Evolutionary conservation across 2,113 vertebrate species (phyloP).

Genomic region (Xiphophorus couchianus): DNA sequence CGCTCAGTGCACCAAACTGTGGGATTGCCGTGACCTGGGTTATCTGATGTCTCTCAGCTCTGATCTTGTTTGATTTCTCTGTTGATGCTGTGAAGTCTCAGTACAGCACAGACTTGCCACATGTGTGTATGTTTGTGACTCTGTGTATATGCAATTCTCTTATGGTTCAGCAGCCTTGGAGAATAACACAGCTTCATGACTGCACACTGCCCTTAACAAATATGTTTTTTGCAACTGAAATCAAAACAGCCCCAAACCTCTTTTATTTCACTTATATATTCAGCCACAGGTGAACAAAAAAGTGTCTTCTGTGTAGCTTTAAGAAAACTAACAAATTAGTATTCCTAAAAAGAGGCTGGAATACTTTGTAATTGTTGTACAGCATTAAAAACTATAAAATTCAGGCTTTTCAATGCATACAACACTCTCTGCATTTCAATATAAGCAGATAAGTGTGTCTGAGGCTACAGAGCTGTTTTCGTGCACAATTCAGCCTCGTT

Average conservation of each 20-base stretch:
- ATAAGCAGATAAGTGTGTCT: constrained; percentile 8
- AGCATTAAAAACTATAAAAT: constrained; percentile 9
- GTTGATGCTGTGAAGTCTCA: constrained; percentile 68
- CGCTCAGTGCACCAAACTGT: constrained; percentile 56
- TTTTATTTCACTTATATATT: constrained; percentile 53
- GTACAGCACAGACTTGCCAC: constrained; percentile 27
- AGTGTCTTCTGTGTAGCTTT: too few relatives aligned
- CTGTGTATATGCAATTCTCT: constrained; percentile 41
- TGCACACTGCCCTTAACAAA: constrained; percentile 69
- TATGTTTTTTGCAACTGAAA: constrained; percentile 66
- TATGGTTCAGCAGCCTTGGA: constrained; percentile 62
- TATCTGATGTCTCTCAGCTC: constrained; percentile 64
- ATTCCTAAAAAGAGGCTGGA: neutral
- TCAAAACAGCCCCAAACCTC: constrained; percentile 67
- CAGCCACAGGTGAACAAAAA: constrained; percentile 49
- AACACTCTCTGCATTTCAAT: neutral
- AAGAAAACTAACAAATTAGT: neutral
- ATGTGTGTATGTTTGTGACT: constrained; percentile 17
- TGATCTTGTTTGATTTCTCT: constrained; percentile 66
- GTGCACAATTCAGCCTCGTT: constrained; percentile 46
- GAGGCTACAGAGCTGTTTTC: constrained; percentile 48
- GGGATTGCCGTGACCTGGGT: constrained; percentile 60
- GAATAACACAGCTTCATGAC: constrained; percentile 66
- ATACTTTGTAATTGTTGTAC: neutral
- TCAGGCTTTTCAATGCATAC: neutral